These are phyloP conservation scores for Iphiclides podalirius DNA, from an alignment of 2,888 invertebrate species.

Conservation along the genomic window DNA sequence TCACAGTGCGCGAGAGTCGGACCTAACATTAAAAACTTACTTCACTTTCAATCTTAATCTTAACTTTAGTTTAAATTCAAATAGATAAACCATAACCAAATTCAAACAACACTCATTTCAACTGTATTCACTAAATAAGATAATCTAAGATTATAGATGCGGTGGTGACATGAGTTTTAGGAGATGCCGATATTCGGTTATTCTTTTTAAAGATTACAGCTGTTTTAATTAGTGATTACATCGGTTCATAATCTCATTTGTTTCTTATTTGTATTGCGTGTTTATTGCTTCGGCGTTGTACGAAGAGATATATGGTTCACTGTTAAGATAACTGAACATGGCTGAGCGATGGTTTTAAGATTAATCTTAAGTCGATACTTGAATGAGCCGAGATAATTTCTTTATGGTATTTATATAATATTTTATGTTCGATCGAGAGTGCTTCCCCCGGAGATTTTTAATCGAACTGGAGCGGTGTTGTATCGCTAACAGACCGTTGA, in stretches of 20 bases:
- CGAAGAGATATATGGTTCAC: not conserved
- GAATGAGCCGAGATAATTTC: not conserved
- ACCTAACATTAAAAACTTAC: not conserved
- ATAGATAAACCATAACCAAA: not conserved
- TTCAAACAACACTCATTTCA: not conserved
- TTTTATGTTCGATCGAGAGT: not conserved
- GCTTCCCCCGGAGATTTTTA: not conserved
- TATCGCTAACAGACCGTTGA: too few relatives aligned
- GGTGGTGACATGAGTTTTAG: not conserved
- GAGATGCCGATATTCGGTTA: not conserved
- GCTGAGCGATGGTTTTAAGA: not conserved
- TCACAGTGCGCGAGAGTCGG: not conserved
- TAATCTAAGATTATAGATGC: slow-evolving; percentile 1
- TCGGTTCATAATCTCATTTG: not conserved
- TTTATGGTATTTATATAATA: not conserved
- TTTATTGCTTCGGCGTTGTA: not conserved
- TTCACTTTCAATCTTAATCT: slow-evolving; percentile 2
- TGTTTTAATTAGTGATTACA: slow-evolving; percentile 2
- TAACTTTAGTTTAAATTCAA: not conserved
- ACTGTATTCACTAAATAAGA: slow-evolving; percentile 4
- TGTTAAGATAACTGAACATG: slow-evolving; percentile 6
- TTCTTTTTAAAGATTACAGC: slow-evolving; percentile 6
- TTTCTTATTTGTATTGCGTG: not conserved
- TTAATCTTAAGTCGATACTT: not conserved
- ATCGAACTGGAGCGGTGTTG: too few relatives aligned